phyloP scores from a whole-genome alignment of 2,888 invertebrate genomes.

The Cosmopolites sordidus region DNA sequence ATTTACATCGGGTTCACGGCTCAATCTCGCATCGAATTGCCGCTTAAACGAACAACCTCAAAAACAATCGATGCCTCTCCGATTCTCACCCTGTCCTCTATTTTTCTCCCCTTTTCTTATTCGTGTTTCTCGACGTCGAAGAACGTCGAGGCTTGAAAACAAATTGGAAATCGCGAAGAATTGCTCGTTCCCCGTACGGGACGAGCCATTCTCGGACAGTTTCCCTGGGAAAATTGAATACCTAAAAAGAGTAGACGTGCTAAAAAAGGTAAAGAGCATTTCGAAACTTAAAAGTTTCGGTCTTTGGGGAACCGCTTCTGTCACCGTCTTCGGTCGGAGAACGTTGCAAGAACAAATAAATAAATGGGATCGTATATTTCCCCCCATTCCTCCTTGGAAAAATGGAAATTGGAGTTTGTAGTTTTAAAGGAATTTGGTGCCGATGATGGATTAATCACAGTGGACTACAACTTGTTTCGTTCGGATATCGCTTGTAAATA shows the following conservation, averaged over 20 bases:
- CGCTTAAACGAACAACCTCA: too few relatives aligned
- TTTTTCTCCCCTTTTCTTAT: slow-evolving; percentile 7
- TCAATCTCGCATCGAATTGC: too few relatives aligned
- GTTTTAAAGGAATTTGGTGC: too few relatives aligned
- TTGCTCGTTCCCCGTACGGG: slow-evolving; percentile 18
- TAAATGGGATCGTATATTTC: slow-evolving; percentile 5
- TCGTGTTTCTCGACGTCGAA: slow-evolving; percentile 6
- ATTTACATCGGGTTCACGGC: too few relatives aligned
- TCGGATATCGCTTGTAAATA: too few relatives aligned
- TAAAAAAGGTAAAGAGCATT: slow-evolving; percentile 24
- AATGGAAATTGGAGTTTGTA: slow-evolving; percentile 15
- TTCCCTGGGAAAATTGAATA: slow-evolving; percentile 28
- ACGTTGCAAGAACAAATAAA: slow-evolving; percentile 24
- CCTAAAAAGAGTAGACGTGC: slow-evolving; percentile 28
- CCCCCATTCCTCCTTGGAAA: neutral
- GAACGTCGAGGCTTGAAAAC: slow-evolving; percentile 18
- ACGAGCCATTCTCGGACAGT: neutral
- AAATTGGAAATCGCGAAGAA: slow-evolving; percentile 25
- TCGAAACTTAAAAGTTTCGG: slow-evolving; percentile 23
- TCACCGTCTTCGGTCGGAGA: slow-evolving; percentile 1
- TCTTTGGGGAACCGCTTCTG: slow-evolving; percentile 2
- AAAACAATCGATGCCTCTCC: too few relatives aligned
- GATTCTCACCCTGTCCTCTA: neutral
- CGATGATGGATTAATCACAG: too few relatives aligned
- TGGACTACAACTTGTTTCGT: too few relatives aligned